Conservation (phyloP, 2,888 invertebrate species). For the Gastracanthus pulcherrimus region DNA sequence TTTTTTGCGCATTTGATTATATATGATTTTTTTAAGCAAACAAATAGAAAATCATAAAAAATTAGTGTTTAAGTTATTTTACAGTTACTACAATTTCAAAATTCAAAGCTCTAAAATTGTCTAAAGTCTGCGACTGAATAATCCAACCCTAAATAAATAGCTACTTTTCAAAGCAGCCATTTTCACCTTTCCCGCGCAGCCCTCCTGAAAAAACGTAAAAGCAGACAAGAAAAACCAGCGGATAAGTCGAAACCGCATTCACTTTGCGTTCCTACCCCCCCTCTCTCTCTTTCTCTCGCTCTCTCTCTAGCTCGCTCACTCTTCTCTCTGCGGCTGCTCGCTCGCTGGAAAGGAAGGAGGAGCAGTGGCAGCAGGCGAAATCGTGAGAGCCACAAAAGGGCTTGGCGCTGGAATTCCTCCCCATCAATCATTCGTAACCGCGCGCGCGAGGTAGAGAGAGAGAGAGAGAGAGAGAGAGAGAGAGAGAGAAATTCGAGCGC, state of each 20-base stretch:
- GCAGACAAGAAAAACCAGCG: neutral
- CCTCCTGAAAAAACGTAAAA: neutral
- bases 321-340: too few relatives aligned
- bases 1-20: too few relatives aligned
- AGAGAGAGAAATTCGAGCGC: slow-evolving; percentile 18
- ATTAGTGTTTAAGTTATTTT: too few relatives aligned
- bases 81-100: too few relatives aligned
- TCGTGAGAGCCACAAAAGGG: slow-evolving; percentile 5
- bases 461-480: neutral
- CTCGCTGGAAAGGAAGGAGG: neutral
- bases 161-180: neutral
- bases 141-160: neutral
- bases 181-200: neutral
- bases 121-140: neutral
- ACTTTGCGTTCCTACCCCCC: slow-evolving; percentile 1
- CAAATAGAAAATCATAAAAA: neutral
- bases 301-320: too few relatives aligned
- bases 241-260: slow-evolving; percentile 28
- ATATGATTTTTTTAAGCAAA: too few relatives aligned
- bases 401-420: slow-evolving; percentile 23
- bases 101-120: neutral
- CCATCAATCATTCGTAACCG: slow-evolving; percentile 47
- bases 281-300: neutral
- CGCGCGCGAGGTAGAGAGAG: neutral
- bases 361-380: neutral